Conservation (phyloP, 53 echinoderm and acorn worm genomes). For the Mesocentrotus franciscanus region DNA sequence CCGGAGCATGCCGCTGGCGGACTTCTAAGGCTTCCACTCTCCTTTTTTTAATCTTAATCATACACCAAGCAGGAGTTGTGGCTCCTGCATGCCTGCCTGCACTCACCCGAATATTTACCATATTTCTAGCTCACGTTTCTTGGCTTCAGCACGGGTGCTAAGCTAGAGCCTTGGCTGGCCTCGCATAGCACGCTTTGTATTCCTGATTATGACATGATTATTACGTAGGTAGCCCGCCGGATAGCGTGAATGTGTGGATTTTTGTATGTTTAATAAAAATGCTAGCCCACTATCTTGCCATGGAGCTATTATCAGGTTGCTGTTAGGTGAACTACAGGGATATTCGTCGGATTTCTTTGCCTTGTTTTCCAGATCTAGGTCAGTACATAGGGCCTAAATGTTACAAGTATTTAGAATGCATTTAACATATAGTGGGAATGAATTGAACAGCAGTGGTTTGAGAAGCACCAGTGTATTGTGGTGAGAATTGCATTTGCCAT, state of each 20-base stretch:
- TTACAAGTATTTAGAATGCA: neutral
- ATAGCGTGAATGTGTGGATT: neutral
- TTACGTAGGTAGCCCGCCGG: neutral
- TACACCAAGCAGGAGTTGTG: slow-evolving; percentile 29
- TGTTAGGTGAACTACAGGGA: neutral
- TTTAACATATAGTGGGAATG: neutral
- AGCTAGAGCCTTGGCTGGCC: neutral
- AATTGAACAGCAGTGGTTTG: neutral
- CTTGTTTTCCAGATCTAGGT: neutral
- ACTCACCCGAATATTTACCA: slow-evolving; percentile 58
- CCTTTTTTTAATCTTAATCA: slow-evolving; percentile 35
- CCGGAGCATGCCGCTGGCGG: slow-evolving; percentile 12
- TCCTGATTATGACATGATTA: neutral
- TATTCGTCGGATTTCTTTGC: neutral
- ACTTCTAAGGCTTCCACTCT: slow-evolving; percentile 42
- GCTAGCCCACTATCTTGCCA: slow-evolving; percentile 13
- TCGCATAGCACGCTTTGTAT: neutral
- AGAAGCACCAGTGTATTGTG: neutral
- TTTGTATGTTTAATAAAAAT: neutral
- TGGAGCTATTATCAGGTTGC: neutral
- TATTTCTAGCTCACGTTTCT: slow-evolving; percentile 16
- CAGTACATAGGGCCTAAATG: neutral
- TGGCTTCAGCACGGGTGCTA: neutral
- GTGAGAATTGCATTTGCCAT: neutral
- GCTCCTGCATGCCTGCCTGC: slow-evolving; percentile 51